phyloP scores from a whole-genome alignment of 2,113 vertebrate species.

The Oreochromis spilurus region DNA sequence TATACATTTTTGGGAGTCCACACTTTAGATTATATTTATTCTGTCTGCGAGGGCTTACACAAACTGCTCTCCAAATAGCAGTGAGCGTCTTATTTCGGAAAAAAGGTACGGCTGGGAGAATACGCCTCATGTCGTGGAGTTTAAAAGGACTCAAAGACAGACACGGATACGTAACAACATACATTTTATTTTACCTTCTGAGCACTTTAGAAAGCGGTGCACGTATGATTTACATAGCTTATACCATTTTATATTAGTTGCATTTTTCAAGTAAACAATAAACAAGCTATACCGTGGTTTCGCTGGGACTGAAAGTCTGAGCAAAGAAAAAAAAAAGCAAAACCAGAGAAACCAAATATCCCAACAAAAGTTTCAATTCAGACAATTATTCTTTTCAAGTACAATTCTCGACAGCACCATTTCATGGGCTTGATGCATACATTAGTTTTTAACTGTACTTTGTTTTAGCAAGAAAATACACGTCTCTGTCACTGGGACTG shows the following conservation, averaged over 20 bases:
- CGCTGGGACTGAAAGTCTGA: constrained; percentile 8
- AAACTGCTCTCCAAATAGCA: constrained; percentile 20
- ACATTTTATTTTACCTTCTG: constrained; percentile 60
- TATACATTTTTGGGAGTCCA: constrained; percentile 65
- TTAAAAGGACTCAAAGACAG: neutral
- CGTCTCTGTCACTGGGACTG: constrained; percentile 36
- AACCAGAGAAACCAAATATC: constrained; percentile 15
- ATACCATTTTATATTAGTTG: constrained; percentile 51
- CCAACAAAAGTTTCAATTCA: constrained; percentile 1
- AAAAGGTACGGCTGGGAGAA: neutral
- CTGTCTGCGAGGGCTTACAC: constrained; percentile 4
- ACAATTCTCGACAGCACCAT: constrained; percentile 47
- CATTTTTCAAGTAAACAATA: constrained; percentile 59
- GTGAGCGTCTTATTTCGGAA: neutral
- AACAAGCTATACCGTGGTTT: constrained; percentile 35
- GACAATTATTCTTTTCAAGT: constrained; percentile 47
- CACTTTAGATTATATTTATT: constrained; percentile 64
- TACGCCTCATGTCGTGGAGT: neutral
- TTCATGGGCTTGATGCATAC: constrained; percentile 50
- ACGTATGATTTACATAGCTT: constrained; percentile 57
- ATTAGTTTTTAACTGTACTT: constrained; percentile 12
- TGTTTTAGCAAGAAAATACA: constrained; percentile 61
- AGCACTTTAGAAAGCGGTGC: constrained; percentile 55
- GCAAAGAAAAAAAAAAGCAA: neutral
- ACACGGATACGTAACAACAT: constrained; percentile 34